Percentiles rank a stretch among this genome's conserved stretches.
Conservation (phyloP, 2,888 invertebrate species). For the Melinopterus prodromus region DNA sequence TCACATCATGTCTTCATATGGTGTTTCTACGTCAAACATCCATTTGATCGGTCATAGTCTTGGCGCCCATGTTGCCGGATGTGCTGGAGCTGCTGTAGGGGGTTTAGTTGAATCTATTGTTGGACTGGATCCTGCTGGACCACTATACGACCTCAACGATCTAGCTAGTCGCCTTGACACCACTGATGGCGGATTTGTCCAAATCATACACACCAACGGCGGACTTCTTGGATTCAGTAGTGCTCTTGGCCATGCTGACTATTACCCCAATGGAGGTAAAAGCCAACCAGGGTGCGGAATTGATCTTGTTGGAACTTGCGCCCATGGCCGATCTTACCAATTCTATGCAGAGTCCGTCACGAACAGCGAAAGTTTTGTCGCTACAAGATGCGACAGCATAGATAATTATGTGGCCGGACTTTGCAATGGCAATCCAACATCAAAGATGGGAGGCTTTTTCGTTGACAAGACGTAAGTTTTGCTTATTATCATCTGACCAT, state of each 20-base stretch:
- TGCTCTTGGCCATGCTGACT: conserved; percentile 54
- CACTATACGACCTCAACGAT: conserved; percentile 45
- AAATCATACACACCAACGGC: conserved; percentile 54
- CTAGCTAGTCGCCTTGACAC: conserved; percentile 50
- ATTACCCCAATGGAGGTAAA: conserved; percentile 55
- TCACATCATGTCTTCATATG: conserved; percentile 41
- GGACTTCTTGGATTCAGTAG: conserved; percentile 44
- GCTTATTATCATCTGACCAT: conserved; percentile 1
- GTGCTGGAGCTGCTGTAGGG: conserved; percentile 45
- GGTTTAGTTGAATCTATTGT: conserved; percentile 49
- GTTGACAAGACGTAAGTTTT: conserved; percentile 40
- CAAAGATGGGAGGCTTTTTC: conserved; percentile 43
- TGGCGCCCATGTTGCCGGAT: conserved; percentile 54
- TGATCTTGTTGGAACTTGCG: conserved; percentile 54
- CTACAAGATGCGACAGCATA: conserved; percentile 44
- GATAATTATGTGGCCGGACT: conserved; percentile 41
- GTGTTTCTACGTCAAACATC: conserved; percentile 43
- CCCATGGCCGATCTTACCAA: conserved; percentile 59
- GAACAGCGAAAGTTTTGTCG: conserved; percentile 49
- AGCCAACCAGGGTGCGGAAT: conserved; percentile 55
- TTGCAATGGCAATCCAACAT: conserved; percentile 41
- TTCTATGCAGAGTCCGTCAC: conserved; percentile 60
- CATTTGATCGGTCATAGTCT: conserved; percentile 50
- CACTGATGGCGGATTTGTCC: conserved; percentile 54
- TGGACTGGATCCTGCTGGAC: conserved; percentile 56